Evolutionary conservation across 2,797 vertebrate species (phyloP), one percentile per base, ranked within the genome.

Genomic region (Paramormyrops hopkinsi): DNA sequence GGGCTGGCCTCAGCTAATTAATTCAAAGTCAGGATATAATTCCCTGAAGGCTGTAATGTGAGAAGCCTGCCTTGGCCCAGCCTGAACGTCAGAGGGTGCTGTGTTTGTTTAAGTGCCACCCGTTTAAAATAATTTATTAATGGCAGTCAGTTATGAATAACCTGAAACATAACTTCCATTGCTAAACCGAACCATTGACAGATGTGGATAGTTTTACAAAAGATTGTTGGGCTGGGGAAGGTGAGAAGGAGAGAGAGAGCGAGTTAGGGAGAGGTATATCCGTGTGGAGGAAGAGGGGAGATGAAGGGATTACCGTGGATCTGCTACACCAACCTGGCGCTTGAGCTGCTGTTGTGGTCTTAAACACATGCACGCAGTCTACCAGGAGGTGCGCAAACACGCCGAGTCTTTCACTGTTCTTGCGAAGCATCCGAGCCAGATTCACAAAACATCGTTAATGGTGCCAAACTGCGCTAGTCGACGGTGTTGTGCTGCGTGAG

Each of bases 341-440:
- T 37, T 82, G 53, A 51, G 85, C 73, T 87, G 22, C 46, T 46
- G 87, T 93, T 93, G 94, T 93, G 91, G 94, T 88, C 91, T 93
- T 93, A 94, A 95, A 95, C 94, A 95, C 93, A 95, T 54, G 87
- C 90, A 73, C 91, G 91, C 93, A 93, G 90, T 82, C 65, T 88
- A 12, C n/a, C 86, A 48, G 83, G 19, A 65, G 22, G 37, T 48
- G 12, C 9, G 8, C 50, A 46, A 37, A 56, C 22, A 41, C 19
- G 48, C 22, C 6, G 51, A 44, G 2, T 59, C 17, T 65, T 41
- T 62, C 37, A 48, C 86, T 84, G 86, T 2, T 83, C 86, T 83
- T 51, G 86, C 37, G n/a, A 29, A 37, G 4, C 29, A n/a, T 54
- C 48, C 54, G 83, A 44, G 65, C 50, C 53, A 89, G 89, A 88